phyloP scores from a whole-genome alignment of 2,888 invertebrate genomes.

The Drosophila paramelanica region DNA sequence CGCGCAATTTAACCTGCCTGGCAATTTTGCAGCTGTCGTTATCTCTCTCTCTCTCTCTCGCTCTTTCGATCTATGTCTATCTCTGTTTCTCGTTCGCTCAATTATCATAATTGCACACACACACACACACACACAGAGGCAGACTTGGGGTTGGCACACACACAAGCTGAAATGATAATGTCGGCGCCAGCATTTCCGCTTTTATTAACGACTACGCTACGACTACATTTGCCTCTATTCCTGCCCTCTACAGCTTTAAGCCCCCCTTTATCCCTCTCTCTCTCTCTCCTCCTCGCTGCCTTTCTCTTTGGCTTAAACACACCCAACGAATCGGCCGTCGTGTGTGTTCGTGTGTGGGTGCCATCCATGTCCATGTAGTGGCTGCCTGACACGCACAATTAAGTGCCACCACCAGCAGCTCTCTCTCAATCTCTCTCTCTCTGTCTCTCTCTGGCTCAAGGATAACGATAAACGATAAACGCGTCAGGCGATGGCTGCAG shows the following conservation, averaged over 20 bases:
- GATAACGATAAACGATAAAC: constrained; percentile 54
- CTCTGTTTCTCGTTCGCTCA: constrained; percentile 43
- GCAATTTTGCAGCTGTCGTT: constrained; percentile 44
- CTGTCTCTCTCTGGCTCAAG: constrained; percentile 41
- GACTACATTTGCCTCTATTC: constrained; percentile 30
- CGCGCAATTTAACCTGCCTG: constrained; percentile 78
- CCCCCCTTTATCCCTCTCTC: not conserved
- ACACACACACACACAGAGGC: constrained; percentile 16
- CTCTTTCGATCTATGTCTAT: not conserved
- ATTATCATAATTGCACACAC: constrained; percentile 73
- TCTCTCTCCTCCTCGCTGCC: too few relatives aligned
- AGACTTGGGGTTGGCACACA: constrained; percentile 1
- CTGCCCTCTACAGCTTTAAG: not conserved
- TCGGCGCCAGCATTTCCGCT: constrained; percentile 81
- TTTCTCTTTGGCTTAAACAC: constrained; percentile 35
- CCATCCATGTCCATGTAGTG: constrained; percentile 59
- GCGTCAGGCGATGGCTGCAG: constrained; percentile 22
- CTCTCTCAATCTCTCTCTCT: constrained; percentile 3
- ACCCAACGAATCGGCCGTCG: constrained; percentile 34
- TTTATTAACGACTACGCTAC: constrained; percentile 70
- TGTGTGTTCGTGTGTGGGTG: constrained; percentile 41
- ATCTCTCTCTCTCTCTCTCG: not conserved
- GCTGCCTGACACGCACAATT: constrained; percentile 79
- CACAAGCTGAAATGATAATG: constrained; percentile 71
- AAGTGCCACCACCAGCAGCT: constrained; percentile 49